Evolutionary conservation across 1,140 invertebrate species (phyloP), one percentile per base, ranked within the genome.

Genomic region (Phymastichus coffea): DNA sequence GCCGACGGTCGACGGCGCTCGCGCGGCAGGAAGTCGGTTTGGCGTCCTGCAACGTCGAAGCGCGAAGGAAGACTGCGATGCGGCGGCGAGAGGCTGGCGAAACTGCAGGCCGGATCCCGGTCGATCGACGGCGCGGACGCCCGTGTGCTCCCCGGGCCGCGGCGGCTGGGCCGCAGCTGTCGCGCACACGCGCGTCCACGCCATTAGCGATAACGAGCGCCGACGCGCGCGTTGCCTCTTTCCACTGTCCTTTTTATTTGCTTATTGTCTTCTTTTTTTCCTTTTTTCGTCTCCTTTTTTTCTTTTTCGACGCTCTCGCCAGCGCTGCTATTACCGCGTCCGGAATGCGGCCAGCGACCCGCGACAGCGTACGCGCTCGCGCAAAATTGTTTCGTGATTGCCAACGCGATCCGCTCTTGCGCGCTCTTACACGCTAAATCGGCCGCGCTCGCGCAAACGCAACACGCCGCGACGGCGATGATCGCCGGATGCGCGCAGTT

Each of bases 201-300:
- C 66, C 58, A 61, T 67, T 68, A 63, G 65, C 61, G 53, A 65
- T 66, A 53, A 63, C 61, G 57, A 53, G 57, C 23, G 43, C 43
- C 62, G 54, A 57, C 37, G 44, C 51, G 56, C 57, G 20, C 20
- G 44, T 17, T 8, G 9, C 2, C 25, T 7, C 17, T 22, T 25
- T 22, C 23, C 41, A 15, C 8, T 4, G 52, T 43, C 10, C 58
- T 48, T 49, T 38, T 35, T 53, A 56, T 35, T 49, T 46, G 8
- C 17, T 51, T 19, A 38, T 12, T 20, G 4, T 48, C 28, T 46
- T 12, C 2, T 14, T 61, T 19, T 33, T 40, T 49, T 25, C 23
- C 40, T 46, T 47, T 35, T 49, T 55, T 47, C 4, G 15, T 26
- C 4, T 20, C 15, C 3, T 37, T n/a, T n/a, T n/a, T n/a, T n/a